Evolutionary conservation across 2,888 invertebrate genomes (phyloP).

Genomic region (Zonitis immaculata): DNA sequence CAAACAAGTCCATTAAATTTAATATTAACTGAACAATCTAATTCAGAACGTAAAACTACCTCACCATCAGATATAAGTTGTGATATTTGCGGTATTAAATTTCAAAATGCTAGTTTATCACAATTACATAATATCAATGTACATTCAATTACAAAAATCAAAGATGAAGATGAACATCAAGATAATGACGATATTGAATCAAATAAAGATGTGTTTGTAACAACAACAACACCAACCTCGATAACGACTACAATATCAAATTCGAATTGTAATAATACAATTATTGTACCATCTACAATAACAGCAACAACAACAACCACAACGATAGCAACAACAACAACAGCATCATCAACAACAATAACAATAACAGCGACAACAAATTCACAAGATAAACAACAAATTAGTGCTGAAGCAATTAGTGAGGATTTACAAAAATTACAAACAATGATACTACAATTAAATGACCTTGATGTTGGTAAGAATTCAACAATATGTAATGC

Average conservation of each 20-base stretch:
- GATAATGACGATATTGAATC: slow-evolving; percentile 36
- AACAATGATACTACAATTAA: slow-evolving; percentile 85
- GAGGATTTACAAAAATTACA: slow-evolving; percentile 85
- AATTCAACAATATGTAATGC: slow-evolving; percentile 55
- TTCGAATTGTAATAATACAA: no score
- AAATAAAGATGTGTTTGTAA: slow-evolving; percentile 3
- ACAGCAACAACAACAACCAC: slow-evolving; percentile 12
- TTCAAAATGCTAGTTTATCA: slow-evolving; percentile 50
- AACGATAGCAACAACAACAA: slow-evolving; percentile 11
- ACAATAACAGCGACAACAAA: not conserved
- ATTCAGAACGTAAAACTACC: slow-evolving; percentile 51
- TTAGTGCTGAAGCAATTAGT: slow-evolving; percentile 61
- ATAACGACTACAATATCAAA: no score
- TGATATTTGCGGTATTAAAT: slow-evolving; percentile 51
- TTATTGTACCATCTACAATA: not conserved
- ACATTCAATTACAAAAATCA: slow-evolving; percentile 34
- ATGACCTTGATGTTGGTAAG: slow-evolving; percentile 66
- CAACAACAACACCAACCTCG: no score
- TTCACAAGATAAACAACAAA: slow-evolving; percentile 39
- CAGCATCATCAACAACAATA: slow-evolving; percentile 10
- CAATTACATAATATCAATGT: slow-evolving; percentile 47
- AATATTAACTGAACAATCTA: slow-evolving; percentile 64
- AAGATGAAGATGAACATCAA: slow-evolving; percentile 29
- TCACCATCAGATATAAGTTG: slow-evolving; percentile 51
- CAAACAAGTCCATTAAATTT: slow-evolving; percentile 76